These are phyloP conservation scores for Frankliniella intonsa DNA, from an alignment of 2,888 invertebrate species.

Conservation along the genomic window DNA sequence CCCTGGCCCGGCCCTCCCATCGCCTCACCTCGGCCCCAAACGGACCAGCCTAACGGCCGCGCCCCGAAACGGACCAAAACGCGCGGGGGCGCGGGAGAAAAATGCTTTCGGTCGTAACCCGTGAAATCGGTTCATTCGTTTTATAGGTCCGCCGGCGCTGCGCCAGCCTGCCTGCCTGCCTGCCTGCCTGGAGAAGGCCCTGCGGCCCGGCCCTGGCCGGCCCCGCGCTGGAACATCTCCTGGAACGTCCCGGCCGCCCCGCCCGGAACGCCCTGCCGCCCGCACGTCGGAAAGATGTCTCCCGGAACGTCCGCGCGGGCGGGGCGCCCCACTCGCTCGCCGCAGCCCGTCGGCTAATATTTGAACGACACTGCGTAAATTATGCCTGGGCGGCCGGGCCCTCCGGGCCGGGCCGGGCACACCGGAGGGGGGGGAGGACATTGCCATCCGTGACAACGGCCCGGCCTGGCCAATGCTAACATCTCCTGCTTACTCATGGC, in stretches of 20 bases:
- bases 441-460: too few relatives aligned
- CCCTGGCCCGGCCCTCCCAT: neutral
- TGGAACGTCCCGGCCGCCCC: neutral
- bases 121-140: conserved; percentile 26
- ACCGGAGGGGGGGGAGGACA: too few relatives aligned
- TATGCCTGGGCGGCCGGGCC: too few relatives aligned
- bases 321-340: too few relatives aligned
- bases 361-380: too few relatives aligned
- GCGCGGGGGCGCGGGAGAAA: conserved; percentile 11
- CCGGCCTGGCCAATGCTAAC: too few relatives aligned
- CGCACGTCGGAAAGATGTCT: neutral
- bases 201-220: neutral
- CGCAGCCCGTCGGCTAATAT: too few relatives aligned
- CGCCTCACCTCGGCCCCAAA: neutral
- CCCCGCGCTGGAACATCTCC: neutral
- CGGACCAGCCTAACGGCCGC: neutral
- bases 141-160: neutral
- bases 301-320: too few relatives aligned
- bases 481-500: too few relatives aligned
- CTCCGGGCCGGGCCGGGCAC: too few relatives aligned
- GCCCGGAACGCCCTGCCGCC: neutral
- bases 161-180: too few relatives aligned
- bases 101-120: conserved; percentile 19
- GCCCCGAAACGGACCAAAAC: neutral
- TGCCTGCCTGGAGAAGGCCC: neutral